Conservation (phyloP, 1,140 invertebrate species). For the Euwallacea fornicatus region DNA sequence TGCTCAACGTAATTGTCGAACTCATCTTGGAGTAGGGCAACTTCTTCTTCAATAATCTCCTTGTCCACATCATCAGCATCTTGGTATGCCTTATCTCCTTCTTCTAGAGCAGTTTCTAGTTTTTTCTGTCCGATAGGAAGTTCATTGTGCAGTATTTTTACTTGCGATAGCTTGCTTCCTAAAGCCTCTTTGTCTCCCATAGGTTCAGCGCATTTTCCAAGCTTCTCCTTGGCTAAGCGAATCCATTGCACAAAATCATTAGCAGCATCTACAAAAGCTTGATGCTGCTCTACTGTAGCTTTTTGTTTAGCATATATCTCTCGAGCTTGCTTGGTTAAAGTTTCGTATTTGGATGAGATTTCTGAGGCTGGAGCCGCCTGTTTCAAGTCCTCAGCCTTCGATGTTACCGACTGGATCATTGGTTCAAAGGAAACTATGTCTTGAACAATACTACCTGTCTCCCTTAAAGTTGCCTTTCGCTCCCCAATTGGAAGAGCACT, state of each 20-base stretch:
- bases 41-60: conserved; percentile 89
- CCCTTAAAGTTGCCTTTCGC: conserved; percentile 83
- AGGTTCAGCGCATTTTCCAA: conserved; percentile 92
- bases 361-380: conserved; percentile 84
- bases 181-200: conserved; percentile 91
- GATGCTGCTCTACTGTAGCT: conserved; percentile 86
- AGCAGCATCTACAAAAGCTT: conserved; percentile 86
- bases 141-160: conserved; percentile 82
- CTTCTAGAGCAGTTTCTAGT: conserved; percentile 76
- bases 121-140: conserved; percentile 79
- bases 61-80: conserved; percentile 83
- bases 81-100: conserved; percentile 79
- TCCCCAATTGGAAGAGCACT: conserved; percentile 80
- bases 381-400: conserved; percentile 85
- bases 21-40: conserved; percentile 84
- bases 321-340: conserved; percentile 84
- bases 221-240: conserved; percentile 80
- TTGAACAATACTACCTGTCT: conserved; percentile 91
- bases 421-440: conserved; percentile 94
- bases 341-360: conserved; percentile 88
- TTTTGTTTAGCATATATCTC: conserved; percentile 89
- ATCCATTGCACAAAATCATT: conserved; percentile 93
- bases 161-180: conserved; percentile 79
- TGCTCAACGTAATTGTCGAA: conserved; percentile 80
- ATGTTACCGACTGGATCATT: conserved; percentile 91